These are phyloP conservation scores for Caenorhabditis zanzibari DNA, from an alignment of 2,888 invertebrate genomes.

Conservation along the genomic window DNA sequence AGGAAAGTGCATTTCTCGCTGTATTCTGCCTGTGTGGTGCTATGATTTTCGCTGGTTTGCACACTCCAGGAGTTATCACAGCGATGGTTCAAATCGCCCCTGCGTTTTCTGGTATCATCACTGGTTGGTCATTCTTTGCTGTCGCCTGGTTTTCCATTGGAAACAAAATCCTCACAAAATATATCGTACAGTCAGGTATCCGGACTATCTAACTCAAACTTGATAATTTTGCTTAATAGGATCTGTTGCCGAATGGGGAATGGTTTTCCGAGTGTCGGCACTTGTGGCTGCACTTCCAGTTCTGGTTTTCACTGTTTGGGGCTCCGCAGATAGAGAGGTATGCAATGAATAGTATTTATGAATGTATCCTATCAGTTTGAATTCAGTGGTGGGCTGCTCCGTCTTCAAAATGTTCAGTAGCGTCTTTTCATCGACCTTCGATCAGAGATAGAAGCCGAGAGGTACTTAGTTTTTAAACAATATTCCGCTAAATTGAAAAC, in stretches of 20 bases:
- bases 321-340: conserved; percentile 78
- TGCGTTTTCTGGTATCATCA: conserved; percentile 82
- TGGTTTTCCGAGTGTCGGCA: conserved; percentile 81
- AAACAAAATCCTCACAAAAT: conserved; percentile 81
- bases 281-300: conserved; percentile 80
- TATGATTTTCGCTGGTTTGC: conserved; percentile 81
- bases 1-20: conserved; percentile 77
- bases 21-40: conserved; percentile 79
- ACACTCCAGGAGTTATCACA: conserved; percentile 82
- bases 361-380: background rate
- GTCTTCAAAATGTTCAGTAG: conserved; percentile 75
- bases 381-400: conserved; percentile 81
- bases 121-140: conserved; percentile 79
- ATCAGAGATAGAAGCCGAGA: conserved; percentile 57
- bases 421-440: conserved; percentile 67
- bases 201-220: background rate
- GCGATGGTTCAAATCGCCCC: conserved; percentile 82
- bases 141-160: conserved; percentile 79
- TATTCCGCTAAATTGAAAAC: too few relatives aligned
- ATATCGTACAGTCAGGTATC: conserved; percentile 80
- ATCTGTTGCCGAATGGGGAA: conserved; percentile 77
- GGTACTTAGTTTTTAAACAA: background rate
- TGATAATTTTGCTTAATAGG: conserved; percentile 43
- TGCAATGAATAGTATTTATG: background rate
- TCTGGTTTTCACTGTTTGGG: conserved; percentile 80